These are phyloP conservation scores for Rhinichthys osculus DNA, from an alignment of 2,797 vertebrate species.

Conservation along the genomic window DNA sequence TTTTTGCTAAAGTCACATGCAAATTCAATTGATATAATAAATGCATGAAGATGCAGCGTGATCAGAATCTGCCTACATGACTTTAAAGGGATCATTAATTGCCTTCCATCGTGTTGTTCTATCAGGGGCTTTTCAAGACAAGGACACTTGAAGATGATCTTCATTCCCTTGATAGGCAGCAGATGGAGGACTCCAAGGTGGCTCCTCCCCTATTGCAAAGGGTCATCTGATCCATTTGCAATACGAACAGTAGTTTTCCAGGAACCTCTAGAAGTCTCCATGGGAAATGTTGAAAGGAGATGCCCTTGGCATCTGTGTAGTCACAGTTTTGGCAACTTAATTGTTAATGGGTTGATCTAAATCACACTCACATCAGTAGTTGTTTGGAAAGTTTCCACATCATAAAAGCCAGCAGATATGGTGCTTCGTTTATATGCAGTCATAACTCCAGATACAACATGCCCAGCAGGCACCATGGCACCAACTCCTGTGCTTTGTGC, in stretches of 20 bases:
- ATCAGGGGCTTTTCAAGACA: slow-evolving; percentile 61
- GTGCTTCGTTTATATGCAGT: slow-evolving; percentile 12
- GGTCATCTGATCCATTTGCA: slow-evolving; percentile 77
- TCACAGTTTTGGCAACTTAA: slow-evolving; percentile 42
- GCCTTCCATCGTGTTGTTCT: slow-evolving; percentile 21
- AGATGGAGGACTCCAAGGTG: slow-evolving; percentile 78
- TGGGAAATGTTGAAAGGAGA: slow-evolving; percentile 62
- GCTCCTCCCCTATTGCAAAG: slow-evolving; percentile 70
- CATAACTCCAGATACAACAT: slow-evolving; percentile 28
- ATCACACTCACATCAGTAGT: slow-evolving; percentile 29
- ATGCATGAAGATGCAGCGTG: slow-evolving; percentile 22
- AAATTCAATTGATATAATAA: slow-evolving; percentile 17
- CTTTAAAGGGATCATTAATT: slow-evolving; percentile 42
- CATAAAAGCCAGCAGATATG: slow-evolving; percentile 24
- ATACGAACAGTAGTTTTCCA: slow-evolving; percentile 72
- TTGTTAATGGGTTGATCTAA: slow-evolving; percentile 28
- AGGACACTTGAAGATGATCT: slow-evolving; percentile 71
- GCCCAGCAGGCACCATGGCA: slow-evolving; percentile 24
- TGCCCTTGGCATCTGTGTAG: slow-evolving; percentile 54
- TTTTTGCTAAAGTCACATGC: slow-evolving; percentile 17
- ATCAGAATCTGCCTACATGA: slow-evolving; percentile 29
- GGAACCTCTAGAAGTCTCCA: slow-evolving; percentile 67
- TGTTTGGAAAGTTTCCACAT: slow-evolving; percentile 18
- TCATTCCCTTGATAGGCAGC: slow-evolving; percentile 63
- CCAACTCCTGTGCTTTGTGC: neutral